Percentiles rank a stretch among this genome's conserved stretches.
phyloP scores from a whole-genome alignment of 2,113 vertebrate genomes.

The Tursiops truncatus region DNA sequence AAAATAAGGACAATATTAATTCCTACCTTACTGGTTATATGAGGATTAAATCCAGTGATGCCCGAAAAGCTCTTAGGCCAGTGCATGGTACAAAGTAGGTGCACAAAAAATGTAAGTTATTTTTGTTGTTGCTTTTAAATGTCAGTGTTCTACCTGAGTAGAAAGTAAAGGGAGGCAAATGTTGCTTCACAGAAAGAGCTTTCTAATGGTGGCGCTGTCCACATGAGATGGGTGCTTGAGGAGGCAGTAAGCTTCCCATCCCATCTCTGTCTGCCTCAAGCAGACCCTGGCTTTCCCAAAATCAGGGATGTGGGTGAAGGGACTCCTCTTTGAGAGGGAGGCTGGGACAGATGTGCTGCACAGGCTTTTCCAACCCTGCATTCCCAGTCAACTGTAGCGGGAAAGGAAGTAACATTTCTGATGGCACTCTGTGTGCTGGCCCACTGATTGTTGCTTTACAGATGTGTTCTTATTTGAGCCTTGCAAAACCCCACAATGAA shows the following conservation, averaged over 20 bases:
- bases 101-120: neutral
- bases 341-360: neutral
- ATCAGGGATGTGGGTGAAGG: neutral
- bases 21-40: neutral
- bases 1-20: neutral
- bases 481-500: neutral
- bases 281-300: neutral
- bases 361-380: neutral
- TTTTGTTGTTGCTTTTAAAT: neutral
- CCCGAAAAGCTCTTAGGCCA: neutral
- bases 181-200: neutral
- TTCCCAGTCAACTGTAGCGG: neutral
- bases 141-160: neutral
- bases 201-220: neutral
- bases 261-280: neutral
- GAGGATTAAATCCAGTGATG: neutral
- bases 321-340: neutral
- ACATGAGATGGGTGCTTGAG: too few relatives aligned
- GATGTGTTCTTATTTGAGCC: neutral
- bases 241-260: neutral
- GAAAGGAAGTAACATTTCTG: neutral
- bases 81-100: neutral
- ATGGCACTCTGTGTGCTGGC: neutral
- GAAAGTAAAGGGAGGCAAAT: neutral
- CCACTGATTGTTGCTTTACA: neutral